These are phyloP conservation scores for Archegozetes longisetosus DNA, from an alignment of 1,140 invertebrate genomes.

Conservation along the genomic window DNA sequence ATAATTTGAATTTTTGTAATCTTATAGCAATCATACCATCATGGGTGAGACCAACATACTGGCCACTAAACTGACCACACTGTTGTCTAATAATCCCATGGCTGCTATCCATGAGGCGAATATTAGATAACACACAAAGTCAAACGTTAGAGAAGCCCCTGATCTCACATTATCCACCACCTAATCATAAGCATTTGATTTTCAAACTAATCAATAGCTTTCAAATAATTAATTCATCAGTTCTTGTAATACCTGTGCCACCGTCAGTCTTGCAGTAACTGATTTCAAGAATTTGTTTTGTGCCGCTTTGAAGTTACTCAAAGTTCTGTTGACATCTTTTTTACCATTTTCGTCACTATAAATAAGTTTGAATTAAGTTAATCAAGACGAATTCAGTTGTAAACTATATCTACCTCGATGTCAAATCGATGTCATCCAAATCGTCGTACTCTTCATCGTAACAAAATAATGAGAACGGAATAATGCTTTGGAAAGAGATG, in stretches of 20 bases:
- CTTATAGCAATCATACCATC: conserved; percentile 40
- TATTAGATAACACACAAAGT: conserved; percentile 40
- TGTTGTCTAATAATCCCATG: conserved; percentile 60
- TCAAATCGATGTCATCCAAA: conserved; percentile 2
- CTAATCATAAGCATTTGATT: conserved; percentile 29
- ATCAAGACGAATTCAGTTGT: background rate
- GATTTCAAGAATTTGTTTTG: conserved; percentile 30
- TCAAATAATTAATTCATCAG: background rate
- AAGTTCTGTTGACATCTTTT: background rate
- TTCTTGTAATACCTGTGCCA: conserved; percentile 37
- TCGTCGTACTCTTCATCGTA: conserved; percentile 16
- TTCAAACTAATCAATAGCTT: background rate
- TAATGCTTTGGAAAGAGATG: conserved; percentile 1
- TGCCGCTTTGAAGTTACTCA: conserved; percentile 19
- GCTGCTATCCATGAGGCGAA: conserved; percentile 34
- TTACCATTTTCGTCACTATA: background rate
- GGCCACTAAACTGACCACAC: conserved; percentile 60
- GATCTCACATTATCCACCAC: conserved; percentile 59
- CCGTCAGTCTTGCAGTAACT: conserved; percentile 51
- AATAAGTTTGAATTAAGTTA: background rate
- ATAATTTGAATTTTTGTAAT: background rate
- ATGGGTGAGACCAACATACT: conserved; percentile 73
- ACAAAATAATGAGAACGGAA: conserved; percentile 14
- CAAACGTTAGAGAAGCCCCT: conserved; percentile 61
- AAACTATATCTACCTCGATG: background rate